phyloP scores from a whole-genome alignment of 2,797 vertebrate genomes.

The Lagodon rhomboides region DNA sequence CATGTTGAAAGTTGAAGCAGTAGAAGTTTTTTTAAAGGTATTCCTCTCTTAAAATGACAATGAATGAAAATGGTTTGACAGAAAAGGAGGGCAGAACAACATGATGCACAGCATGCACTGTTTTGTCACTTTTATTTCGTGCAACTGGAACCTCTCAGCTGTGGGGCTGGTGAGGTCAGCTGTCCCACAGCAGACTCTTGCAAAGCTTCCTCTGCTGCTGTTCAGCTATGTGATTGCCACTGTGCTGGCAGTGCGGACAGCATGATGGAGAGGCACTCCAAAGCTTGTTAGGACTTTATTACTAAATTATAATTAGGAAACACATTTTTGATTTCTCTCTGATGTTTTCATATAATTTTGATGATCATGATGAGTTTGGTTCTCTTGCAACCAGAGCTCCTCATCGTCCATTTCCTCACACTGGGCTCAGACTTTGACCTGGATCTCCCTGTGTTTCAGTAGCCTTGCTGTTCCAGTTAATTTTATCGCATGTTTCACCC shows the following conservation, averaged over 20 bases:
- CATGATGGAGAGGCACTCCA: not conserved
- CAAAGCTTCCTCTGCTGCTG: not conserved
- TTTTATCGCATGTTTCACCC: conserved; percentile 60
- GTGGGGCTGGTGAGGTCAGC: not conserved
- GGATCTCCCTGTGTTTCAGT: conserved; percentile 5
- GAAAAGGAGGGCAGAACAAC: conserved; percentile 2
- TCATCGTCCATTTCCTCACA: conserved; percentile 4
- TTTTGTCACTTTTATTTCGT: conserved; percentile 9
- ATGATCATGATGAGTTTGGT: not conserved
- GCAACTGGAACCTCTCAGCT: not conserved
- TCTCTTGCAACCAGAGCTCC: conserved; percentile 31
- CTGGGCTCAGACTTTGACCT: conserved; percentile 11
- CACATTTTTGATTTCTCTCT: not conserved
- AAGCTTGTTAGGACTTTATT: not conserved
- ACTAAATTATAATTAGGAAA: not conserved
- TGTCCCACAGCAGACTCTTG: not conserved
- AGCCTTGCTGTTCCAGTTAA: conserved; percentile 37
- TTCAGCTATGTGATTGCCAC: not conserved
- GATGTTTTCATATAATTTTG: not conserved
- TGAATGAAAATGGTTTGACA: conserved; percentile 23
- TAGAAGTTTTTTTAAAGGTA: not conserved
- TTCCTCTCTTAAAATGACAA: not conserved
- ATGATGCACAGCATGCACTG: not conserved
- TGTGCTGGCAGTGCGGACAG: not conserved
- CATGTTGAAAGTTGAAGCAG: no score